Percentiles rank a stretch among this genome's conserved stretches.
phyloP scores from a whole-genome alignment of 1,140 invertebrate genomes.

The Lordiphosa stackelbergi region DNA sequence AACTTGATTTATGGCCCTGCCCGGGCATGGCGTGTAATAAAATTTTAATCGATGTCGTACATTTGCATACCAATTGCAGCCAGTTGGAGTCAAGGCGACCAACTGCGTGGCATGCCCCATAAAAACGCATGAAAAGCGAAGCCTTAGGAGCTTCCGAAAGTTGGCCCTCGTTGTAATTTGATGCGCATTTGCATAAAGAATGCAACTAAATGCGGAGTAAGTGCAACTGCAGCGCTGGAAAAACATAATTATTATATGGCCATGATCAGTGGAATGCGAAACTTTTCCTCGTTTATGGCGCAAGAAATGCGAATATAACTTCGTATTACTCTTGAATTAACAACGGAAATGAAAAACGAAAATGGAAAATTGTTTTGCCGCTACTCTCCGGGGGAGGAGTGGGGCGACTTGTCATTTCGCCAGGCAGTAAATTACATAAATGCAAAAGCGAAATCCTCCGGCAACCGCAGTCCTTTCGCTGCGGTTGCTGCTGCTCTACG shows the following conservation, averaged over 20 bases:
- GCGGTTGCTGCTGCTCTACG: constrained; percentile 16
- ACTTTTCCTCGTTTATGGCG: constrained; percentile 27
- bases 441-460: constrained; percentile 41
- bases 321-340: constrained; percentile 65
- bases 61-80: constrained; percentile 74
- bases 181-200: constrained; percentile 68
- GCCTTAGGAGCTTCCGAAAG: constrained; percentile 34
- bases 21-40: constrained; percentile 68
- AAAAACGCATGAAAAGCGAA: constrained; percentile 56
- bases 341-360: constrained; percentile 67
- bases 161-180: constrained; percentile 53
- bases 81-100: constrained; percentile 49
- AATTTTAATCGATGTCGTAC: constrained; percentile 76
- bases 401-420: neutral
- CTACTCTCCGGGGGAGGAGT: neutral
- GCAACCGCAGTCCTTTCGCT: constrained; percentile 18
- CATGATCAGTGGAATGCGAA: constrained; percentile 13
- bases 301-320: constrained; percentile 56
- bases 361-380: constrained; percentile 54
- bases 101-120: constrained; percentile 61
- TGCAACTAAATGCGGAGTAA: constrained; percentile 38
- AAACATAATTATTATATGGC: constrained; percentile 45
- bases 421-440: constrained; percentile 33
- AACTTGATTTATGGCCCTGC: constrained; percentile 66
- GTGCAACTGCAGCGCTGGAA: constrained; percentile 36